Evolutionary conservation across 92 coral and sea anemone species (phyloP), one percentile per base, ranked within the genome.

Genomic region (Siderastrea siderea): DNA sequence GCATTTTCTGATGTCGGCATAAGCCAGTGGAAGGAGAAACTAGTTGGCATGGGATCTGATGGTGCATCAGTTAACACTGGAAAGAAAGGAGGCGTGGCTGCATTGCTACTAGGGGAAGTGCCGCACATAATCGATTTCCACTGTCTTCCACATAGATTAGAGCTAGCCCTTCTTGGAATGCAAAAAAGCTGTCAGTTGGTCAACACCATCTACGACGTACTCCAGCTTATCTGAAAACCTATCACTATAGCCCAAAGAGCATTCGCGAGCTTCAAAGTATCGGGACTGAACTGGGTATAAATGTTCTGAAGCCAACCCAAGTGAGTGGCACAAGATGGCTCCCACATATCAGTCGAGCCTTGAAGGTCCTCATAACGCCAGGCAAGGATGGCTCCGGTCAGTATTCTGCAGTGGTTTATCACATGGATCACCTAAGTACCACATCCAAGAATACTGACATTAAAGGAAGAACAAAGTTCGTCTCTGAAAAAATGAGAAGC

Each of bases 251-350:
- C 70, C 80, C 88, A 13, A 84, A 74, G 72, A 84, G 88, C 62
- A 72, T 43, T n/a, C 77, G 81, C 16, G 88, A 84, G 81, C 81
- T 84, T 14, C 63, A 84, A 48, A 49, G 51, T 65, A 58, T 84
- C 55, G 82, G 71, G 46, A 58, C 50, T 68, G 88, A 84, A 59
- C 82, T 84, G 63, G 88, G 88, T 59, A 58, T 84, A 49, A 69
- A 60, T 62, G 88, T 74, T 15, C 57, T 84, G 64, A 84, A 76
- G 38, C 89, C 84, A 50, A 76, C 89, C 6, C 83, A 85, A 67
- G 89, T 85, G 53, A 75, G 76, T 1, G 89, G 89, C 11, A 85
- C 89, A 76, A 50, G 89, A 63, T 84, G 88, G 82, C 81, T 84
- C 51, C 82, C 88, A 46, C 82, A 84, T 49, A 61, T 74, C 81